A percentile compares a stretch with the other conserved stretches of the same genome.
phyloP scores from a whole-genome alignment of 2,113 vertebrate genomes.

The Danio rerio region DNA sequence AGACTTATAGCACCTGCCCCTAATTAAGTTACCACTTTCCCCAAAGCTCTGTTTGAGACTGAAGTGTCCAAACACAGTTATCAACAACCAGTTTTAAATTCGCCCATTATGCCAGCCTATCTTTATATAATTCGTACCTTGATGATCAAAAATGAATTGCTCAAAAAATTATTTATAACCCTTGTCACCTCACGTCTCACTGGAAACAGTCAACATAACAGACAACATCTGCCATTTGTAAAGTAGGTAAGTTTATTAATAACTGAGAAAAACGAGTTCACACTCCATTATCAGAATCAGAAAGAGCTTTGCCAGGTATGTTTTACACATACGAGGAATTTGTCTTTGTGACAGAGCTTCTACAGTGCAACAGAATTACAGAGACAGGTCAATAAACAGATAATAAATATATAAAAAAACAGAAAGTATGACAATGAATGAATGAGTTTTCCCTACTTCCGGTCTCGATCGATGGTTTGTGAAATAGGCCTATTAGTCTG shows the following conservation, averaged over 20 bases:
- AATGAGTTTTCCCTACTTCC: background rate
- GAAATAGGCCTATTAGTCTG: slow-evolving; percentile 1
- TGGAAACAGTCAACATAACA: background rate
- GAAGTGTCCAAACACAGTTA: background rate
- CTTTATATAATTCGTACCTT: background rate
- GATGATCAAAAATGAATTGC: background rate
- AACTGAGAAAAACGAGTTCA: background rate
- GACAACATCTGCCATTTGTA: background rate
- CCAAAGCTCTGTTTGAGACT: background rate
- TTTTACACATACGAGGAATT: too few relatives aligned
- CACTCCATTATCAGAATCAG: too few relatives aligned
- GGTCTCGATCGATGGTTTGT: background rate
- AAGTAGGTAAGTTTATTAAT: background rate
- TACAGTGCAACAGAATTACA: too few relatives aligned
- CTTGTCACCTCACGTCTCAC: background rate
- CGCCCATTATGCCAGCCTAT: background rate
- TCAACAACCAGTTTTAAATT: background rate
- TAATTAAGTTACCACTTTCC: background rate
- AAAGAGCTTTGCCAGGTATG: too few relatives aligned
- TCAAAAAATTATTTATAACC: background rate
- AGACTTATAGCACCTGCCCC: background rate
- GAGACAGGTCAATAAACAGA: too few relatives aligned
- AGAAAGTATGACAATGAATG: background rate
- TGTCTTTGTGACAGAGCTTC: too few relatives aligned
- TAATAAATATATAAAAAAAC: too few relatives aligned